Conservation (phyloP, 2,888 invertebrate genomes). For the Plagiodera versicolora region DNA sequence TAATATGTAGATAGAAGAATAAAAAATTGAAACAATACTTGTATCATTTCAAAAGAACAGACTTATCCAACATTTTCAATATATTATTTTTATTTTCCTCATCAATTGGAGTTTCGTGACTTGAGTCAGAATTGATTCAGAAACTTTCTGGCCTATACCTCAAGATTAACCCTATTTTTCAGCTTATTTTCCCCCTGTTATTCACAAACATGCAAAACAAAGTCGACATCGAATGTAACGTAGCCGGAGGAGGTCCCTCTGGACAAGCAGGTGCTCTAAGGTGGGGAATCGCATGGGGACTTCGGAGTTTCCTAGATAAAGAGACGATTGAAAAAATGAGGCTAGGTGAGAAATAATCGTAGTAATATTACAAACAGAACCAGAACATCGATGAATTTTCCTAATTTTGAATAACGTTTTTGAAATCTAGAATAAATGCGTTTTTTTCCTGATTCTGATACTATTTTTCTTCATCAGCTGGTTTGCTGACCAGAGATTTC, state of each 20-base stretch:
- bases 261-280: conserved; percentile 89
- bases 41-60: no score
- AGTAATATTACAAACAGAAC: neutral
- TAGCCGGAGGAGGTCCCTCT: conserved; percentile 72
- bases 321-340: conserved; percentile 82
- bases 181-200: conserved; percentile 80
- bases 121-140: neutral
- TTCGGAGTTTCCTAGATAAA: conserved; percentile 79
- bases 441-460: neutral
- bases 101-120: neutral
- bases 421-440: no score
- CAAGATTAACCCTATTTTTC: neutral
- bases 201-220: conserved; percentile 74
- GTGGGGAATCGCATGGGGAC: conserved; percentile 81
- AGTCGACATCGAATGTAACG: conserved; percentile 82
- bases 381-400: neutral
- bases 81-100: neutral
- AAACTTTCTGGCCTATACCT: no score
- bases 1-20: no score
- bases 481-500: conserved; percentile 79
- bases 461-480: conserved; percentile 62
- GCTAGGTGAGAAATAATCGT: conserved; percentile 72
- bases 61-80: no score
- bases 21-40: no score
- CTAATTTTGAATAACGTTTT: neutral